phyloP scores from a whole-genome alignment of 2,888 invertebrate species.

The Anagyrus pseudococci region DNA sequence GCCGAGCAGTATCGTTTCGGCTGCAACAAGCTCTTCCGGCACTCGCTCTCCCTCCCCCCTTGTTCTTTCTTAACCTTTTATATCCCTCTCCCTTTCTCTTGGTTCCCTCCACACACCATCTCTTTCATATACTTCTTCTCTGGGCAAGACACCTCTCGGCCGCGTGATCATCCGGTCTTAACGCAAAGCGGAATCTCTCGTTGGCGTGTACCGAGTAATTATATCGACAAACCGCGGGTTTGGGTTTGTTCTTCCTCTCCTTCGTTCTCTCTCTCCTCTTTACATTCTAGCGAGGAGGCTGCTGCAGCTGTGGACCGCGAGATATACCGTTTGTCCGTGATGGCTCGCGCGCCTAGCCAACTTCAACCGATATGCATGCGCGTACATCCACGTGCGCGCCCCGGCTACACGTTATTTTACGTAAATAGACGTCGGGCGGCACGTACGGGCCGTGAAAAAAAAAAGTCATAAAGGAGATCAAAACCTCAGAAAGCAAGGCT shows the following conservation, averaged over 20 bases:
- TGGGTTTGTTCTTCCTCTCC: too few relatives aligned
- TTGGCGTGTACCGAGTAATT: slow-evolving; percentile 47
- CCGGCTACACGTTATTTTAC: too few relatives aligned
- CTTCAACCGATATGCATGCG: too few relatives aligned
- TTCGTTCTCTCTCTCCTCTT: too few relatives aligned
- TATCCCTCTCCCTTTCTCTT: background rate
- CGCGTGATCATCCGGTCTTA: slow-evolving; percentile 41
- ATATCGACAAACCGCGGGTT: too few relatives aligned
- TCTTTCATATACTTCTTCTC: background rate
- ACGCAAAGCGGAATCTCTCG: slow-evolving; percentile 42
- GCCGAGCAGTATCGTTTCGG: too few relatives aligned
- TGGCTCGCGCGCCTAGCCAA: slow-evolving; percentile 17
- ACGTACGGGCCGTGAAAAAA: too few relatives aligned
- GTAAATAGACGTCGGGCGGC: too few relatives aligned
- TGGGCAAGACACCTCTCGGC: background rate
- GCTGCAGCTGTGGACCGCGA: background rate
- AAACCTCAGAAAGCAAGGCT: too few relatives aligned
- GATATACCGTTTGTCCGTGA: slow-evolving; percentile 37
- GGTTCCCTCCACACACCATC: background rate
- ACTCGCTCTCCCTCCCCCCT: background rate
- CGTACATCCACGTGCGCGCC: too few relatives aligned
- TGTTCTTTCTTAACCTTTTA: background rate
- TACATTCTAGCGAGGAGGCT: too few relatives aligned
- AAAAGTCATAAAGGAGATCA: too few relatives aligned
- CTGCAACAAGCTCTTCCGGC: background rate